Conservation (phyloP, 2,113 vertebrate genomes). For the Myrmecophaga tridactyla region DNA sequence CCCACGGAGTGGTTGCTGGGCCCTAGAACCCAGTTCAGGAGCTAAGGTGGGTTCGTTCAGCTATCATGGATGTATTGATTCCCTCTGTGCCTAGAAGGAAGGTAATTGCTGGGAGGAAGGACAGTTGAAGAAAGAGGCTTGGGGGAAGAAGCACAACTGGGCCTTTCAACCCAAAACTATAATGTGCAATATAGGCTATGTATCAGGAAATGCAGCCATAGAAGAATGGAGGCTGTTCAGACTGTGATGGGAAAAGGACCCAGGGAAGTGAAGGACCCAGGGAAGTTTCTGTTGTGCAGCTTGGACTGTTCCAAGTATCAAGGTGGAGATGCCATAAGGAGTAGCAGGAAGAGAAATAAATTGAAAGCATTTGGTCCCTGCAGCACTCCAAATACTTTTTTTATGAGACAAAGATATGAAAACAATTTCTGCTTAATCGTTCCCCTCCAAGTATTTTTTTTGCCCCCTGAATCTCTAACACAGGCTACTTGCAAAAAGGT, state of each 20-base stretch:
- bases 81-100: not conserved
- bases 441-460: not conserved
- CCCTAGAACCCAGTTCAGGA: not conserved
- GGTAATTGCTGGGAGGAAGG: not conserved
- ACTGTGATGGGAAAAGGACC: not conserved
- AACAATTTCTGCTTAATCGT: not conserved
- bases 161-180: not conserved
- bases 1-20: fast-evolving
- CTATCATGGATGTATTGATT: not conserved
- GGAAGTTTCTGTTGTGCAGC: not conserved
- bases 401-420: not conserved
- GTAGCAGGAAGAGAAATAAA: not conserved
- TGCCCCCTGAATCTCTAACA: not conserved
- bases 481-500: not conserved
- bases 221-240: not conserved
- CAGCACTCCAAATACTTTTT: not conserved
- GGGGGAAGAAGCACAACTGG: not conserved
- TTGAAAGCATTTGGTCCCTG: not conserved
- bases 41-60: not conserved
- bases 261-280: no score
- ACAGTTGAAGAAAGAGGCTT: not conserved
- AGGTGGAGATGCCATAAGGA: not conserved
- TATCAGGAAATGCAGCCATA: fast-evolving
- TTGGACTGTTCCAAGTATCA: not conserved
- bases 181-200: not conserved